Evolutionary conservation across 2,888 invertebrate species (phyloP).

Genomic region (Phyllotreta striolata): DNA sequence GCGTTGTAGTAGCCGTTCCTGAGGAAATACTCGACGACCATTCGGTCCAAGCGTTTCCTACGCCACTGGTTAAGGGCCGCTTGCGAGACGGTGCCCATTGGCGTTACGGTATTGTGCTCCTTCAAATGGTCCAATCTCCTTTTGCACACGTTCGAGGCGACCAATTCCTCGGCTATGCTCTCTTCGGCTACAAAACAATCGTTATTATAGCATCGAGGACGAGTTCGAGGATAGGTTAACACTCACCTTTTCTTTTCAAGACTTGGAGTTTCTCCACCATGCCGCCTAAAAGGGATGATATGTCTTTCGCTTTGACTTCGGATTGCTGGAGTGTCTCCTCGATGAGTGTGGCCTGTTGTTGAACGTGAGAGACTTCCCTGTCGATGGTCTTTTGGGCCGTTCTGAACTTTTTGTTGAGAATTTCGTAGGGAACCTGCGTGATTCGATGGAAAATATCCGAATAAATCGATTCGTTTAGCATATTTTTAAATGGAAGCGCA

Average conservation of each 20-base stretch:
- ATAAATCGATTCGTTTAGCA: not conserved
- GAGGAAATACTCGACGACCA: conserved; percentile 96
- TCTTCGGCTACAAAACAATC: conserved; percentile 75
- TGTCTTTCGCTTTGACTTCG: conserved; percentile 72
- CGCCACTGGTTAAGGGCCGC: conserved; percentile 80
- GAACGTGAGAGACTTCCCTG: conserved; percentile 89
- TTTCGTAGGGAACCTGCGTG: conserved; percentile 92
- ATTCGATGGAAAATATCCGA: not conserved
- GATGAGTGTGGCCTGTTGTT: conserved; percentile 79
- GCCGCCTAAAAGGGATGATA: conserved; percentile 80
- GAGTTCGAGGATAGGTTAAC: not conserved
- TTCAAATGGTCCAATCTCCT: conserved; percentile 91
- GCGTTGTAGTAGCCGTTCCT: conserved; percentile 95
- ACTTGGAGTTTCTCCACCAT: conserved; percentile 89
- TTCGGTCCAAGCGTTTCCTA: conserved; percentile 87
- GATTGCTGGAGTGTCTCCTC: conserved; percentile 71
- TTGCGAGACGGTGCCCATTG: conserved; percentile 59
- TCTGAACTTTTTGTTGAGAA: conserved; percentile 96
- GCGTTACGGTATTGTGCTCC: conserved; percentile 66
- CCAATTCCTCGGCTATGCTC: conserved; percentile 89
- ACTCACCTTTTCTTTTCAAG: conserved; percentile 67
- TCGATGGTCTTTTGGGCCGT: conserved; percentile 94
- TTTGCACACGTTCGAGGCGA: conserved; percentile 91
- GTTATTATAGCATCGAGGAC: not conserved
- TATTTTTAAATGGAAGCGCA: not conserved